Base-by-base conservation (phyloP, 2,888 invertebrate species). In the Sericinus montela region DNA sequence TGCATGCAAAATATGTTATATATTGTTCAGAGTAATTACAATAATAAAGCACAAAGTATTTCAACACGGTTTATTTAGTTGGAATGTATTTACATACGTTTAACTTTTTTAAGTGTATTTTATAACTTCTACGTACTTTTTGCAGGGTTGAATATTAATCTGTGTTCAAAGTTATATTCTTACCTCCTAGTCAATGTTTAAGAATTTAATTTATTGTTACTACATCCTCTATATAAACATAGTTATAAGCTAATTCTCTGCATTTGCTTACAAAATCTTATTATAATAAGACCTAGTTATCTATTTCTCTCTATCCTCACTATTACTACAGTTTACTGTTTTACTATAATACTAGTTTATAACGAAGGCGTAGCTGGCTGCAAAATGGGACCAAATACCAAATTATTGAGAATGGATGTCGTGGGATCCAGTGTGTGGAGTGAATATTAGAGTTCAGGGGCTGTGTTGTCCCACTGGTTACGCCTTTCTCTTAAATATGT, bases 391-490 rank as follows among this genome's bases (percentile, higher is more conserved):
- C 86, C 85, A 85, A 86, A 57, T 67, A 62, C 52, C 10, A 30
- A 32, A 48, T 48, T 53, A 51, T 49, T 65, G 63, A 58, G 67
- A 69, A 63, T 71, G 64, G 63, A 63, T 63, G 67, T 60, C 66
- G 64, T 72, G 66, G 66, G 71, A 71, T 72, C 71, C 71, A 67
- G 64, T 72, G 67, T 58, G 67, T 75, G 56, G 61, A 69, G 58
- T 55, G 63, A 57, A 53, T 57, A 59, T 61, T 64, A 63, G 56
- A 63, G 61, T 57, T 32, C 63, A 67, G 63, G 75, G 75, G 77
- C 70, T 66, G 69, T 68, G 72, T 67, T 59, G 81, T 80, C 84
- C 83, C 80, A 73, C 75, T 75, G 72, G 86, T 86, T 87, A 83
- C 86, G 86, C 85, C 86, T 84, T 77, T 63, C 60, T 66, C 62